These are phyloP conservation scores for Drosophila repleta DNA, from an alignment of 1,140 invertebrate genomes.

Conservation along the genomic window DNA sequence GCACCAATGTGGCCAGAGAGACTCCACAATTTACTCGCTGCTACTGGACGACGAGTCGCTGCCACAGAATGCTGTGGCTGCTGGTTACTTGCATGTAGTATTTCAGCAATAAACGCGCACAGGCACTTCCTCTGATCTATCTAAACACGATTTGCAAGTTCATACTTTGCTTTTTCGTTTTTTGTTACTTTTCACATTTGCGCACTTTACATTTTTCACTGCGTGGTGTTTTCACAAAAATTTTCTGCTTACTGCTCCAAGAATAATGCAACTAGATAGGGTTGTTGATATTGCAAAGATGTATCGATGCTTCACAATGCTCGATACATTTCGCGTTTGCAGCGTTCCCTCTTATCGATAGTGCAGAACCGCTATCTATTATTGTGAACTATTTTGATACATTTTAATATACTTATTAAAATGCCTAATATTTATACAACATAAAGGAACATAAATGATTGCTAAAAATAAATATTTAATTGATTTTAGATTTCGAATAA, in stretches of 20 bases:
- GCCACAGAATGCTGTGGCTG: slow-evolving; percentile 49
- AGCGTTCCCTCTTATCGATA: slow-evolving; percentile 16
- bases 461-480: neutral
- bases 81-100: slow-evolving; percentile 40
- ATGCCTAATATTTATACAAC: neutral
- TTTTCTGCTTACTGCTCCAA: slow-evolving; percentile 42
- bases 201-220: slow-evolving; percentile 24
- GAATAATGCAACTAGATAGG: slow-evolving; percentile 51
- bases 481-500: neutral
- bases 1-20: slow-evolving; percentile 56
- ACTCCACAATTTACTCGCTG: slow-evolving; percentile 51
- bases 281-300: slow-evolving; percentile 45
- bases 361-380: neutral
- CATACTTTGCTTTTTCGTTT: slow-evolving; percentile 13
- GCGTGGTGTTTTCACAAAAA: slow-evolving; percentile 35
- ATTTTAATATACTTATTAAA: neutral
- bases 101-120: slow-evolving; percentile 10
- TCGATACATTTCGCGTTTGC: slow-evolving; percentile 3
- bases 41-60: slow-evolving; percentile 41
- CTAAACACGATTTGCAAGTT: slow-evolving; percentile 7
- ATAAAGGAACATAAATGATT: neutral
- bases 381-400: neutral
- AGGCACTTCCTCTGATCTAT: slow-evolving; percentile 13
- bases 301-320: slow-evolving; percentile 20
- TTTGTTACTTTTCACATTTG: slow-evolving; percentile 24